Base-by-base conservation (phyloP, 1,140 invertebrate species). In the Lepidurus apus region DNA sequence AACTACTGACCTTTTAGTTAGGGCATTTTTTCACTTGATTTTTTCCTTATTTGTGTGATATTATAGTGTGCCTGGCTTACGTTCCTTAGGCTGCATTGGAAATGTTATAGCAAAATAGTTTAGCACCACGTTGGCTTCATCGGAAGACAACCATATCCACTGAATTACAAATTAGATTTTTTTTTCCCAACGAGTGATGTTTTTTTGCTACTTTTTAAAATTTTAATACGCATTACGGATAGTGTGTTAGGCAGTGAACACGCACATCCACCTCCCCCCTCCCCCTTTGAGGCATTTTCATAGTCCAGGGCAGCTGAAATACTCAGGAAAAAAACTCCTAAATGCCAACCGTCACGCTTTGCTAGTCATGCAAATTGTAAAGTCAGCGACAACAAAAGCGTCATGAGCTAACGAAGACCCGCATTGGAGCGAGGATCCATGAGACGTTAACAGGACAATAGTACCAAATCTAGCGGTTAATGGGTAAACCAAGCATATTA, bases 381-480 rank as follows among this genome's bases (percentile, higher is more conserved):
- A 65, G 13, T 9, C 53, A 65, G 53, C 53, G 53, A 65, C 53
- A 65, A 65, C 53, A 65, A 21, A 65, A 65, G 34, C 53, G 53
- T 21, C 53, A 65, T 65, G 9, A 65, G 53, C 53, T 65, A 65
- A 65, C 53, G 53, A 13, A 65, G 53, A 17, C 13, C 53, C 53
- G 53, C 53, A 21, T 3, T 65, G 53, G 13, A 65, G 53, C 53
- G 53, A 65, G 21, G 53, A n/a, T n/a, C 17, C 21, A 65, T 65
- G 53, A 65, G 53, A 65, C 17, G 53, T 65, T 65, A 65, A 65
- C 53, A n/a, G 53, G 53, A 65, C 53, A 65, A 65, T 65, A 65
- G 9, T 65, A n/a, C 10, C 53, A 65, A 65, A 65, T 65, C 17
- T 17, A 65, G 53, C 53, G 21, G 21, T 21, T 13, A 17, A 65